phyloP scores from a whole-genome alignment of 2,888 invertebrate species.

The Pyrrhia umbra region DNA sequence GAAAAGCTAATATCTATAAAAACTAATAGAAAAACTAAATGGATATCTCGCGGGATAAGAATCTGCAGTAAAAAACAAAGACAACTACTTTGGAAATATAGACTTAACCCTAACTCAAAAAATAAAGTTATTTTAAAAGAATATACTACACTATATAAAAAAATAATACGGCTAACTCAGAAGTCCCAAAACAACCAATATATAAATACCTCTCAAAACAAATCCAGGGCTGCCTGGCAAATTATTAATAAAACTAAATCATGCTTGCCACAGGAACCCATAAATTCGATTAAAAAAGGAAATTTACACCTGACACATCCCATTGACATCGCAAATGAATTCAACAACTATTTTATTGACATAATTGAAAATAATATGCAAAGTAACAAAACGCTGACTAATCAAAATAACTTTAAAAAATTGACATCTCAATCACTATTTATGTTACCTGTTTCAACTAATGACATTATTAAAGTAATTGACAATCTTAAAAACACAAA shows the following conservation, averaged over 20 bases:
- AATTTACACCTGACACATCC: neutral
- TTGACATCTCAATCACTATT: neutral
- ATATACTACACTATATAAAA: neutral
- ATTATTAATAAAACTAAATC: conserved; percentile 1
- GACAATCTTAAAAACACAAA: neutral
- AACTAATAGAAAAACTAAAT: neutral
- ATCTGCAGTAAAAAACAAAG: too few relatives aligned
- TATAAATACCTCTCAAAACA: neutral
- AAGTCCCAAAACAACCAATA: neutral
- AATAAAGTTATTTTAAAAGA: neutral
- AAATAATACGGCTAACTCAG: neutral
- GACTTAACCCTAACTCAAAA: neutral
- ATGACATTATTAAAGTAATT: neutral
- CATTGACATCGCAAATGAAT: neutral
- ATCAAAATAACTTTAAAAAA: neutral
- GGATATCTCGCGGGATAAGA: too few relatives aligned
- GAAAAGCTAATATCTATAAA: neutral
- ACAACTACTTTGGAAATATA: conserved; percentile 1
- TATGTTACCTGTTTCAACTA: neutral
- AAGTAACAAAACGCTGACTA: neutral
- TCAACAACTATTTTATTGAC: too few relatives aligned
- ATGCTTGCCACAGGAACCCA: neutral
- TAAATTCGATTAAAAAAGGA: neutral
- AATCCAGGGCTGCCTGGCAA: conserved; percentile 2
- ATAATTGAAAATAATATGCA: neutral